phyloP scores from a whole-genome alignment of 1,140 invertebrate genomes.

The Manduca sexta region DNA sequence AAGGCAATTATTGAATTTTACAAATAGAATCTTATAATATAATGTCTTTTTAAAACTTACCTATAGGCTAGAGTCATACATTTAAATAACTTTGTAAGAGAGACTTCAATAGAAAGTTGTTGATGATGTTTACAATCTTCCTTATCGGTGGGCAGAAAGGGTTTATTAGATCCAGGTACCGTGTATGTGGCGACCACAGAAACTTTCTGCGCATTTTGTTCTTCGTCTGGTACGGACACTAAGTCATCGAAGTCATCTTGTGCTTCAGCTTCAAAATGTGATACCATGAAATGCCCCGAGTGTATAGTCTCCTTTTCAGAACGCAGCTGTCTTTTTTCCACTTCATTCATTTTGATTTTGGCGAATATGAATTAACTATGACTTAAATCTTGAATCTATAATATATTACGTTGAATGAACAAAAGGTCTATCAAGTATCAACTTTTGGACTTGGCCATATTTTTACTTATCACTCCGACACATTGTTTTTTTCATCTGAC shows the following conservation, averaged over 20 bases:
- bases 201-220: slow-evolving; percentile 59
- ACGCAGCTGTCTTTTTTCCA: slow-evolving; percentile 50
- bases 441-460: slow-evolving; percentile 61
- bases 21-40: no score
- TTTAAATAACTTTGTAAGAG: slow-evolving; percentile 95
- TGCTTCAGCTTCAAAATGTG: slow-evolving; percentile 93
- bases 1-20: no score
- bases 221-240: slow-evolving; percentile 82
- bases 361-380: slow-evolving; percentile 12
- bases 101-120: slow-evolving; percentile 91
- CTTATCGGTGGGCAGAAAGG: slow-evolving; percentile 56
- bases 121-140: slow-evolving; percentile 73
- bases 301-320: slow-evolving; percentile 87
- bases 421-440: slow-evolving; percentile 40
- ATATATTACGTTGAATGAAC: slow-evolving; percentile 17
- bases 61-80: slow-evolving; percentile 98
- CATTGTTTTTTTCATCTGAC: slow-evolving; percentile 61
- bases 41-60: no score
- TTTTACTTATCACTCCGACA: slow-evolving; percentile 56
- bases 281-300: slow-evolving; percentile 99
- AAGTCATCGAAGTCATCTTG: slow-evolving; percentile 91
- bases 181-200: slow-evolving; percentile 63
- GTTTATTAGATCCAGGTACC: slow-evolving; percentile 42
- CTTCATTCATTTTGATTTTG: slow-evolving; percentile 53
- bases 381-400: slow-evolving; percentile 3